These are phyloP conservation scores for Theocolax elegans DNA, from an alignment of 1,140 invertebrate genomes.

Conservation along the genomic window DNA sequence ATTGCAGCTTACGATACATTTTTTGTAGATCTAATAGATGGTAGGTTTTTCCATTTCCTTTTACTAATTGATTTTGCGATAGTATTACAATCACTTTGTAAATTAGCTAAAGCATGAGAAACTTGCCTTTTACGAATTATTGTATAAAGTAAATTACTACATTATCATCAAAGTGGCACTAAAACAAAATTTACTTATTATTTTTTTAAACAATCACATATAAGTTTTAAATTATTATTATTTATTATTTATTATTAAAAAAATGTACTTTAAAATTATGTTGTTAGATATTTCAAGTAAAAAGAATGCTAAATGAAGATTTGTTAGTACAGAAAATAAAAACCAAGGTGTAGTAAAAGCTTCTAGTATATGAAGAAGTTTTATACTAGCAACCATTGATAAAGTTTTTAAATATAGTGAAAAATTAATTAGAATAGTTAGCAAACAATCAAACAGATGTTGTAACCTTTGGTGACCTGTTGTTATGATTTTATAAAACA, in stretches of 20 bases:
- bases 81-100: conserved; percentile 90
- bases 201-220: conserved; percentile 15
- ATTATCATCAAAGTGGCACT: conserved; percentile 99
- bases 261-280: conserved; percentile 84
- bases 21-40: conserved; percentile 61
- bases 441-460: conserved; percentile 96
- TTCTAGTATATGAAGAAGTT: conserved; percentile 96
- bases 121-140: conserved; percentile 98
- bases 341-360: conserved; percentile 99
- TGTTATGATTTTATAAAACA: conserved; percentile 99
- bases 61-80: conserved; percentile 87
- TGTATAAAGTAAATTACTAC: conserved; percentile 97
- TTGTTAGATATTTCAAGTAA: conserved; percentile 99
- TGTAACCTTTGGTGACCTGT: conserved; percentile 97
- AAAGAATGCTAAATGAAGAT: conserved; percentile 99
- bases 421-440: conserved; percentile 98
- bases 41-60: conserved; percentile 69
- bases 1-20: conserved; percentile 73
- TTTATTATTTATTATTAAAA: neutral
- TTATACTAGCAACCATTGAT: conserved; percentile 98
- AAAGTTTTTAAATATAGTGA: conserved; percentile 99
- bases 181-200: conserved; percentile 35
- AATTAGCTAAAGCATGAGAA: conserved; percentile 95
- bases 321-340: conserved; percentile 93
- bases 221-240: neutral